Conservation (phyloP, 1,140 invertebrate species). For the Camponotus floridanus region DNA sequence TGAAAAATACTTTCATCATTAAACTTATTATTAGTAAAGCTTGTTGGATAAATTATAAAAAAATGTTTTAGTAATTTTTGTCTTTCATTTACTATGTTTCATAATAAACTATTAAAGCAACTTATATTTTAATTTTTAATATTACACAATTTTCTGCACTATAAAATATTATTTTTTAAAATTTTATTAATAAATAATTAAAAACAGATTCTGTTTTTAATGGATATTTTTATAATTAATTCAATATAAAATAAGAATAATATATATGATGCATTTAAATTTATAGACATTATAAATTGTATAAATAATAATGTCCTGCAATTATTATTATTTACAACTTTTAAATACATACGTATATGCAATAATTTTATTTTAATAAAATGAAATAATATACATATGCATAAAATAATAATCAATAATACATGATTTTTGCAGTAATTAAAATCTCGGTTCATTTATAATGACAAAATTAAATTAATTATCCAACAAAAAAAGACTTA, state of each 20-base stretch:
- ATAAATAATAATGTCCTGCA: neutral
- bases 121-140: neutral
- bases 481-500: neutral
- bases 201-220: neutral
- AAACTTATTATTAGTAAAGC: neutral
- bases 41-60: neutral
- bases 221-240: neutral
- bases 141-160: neutral
- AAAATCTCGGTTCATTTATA: neutral
- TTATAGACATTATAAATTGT: neutral
- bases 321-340: neutral
- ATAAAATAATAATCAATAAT: neutral
- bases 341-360: neutral
- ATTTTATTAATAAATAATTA: neutral
- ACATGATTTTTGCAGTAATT: constrained; percentile 1
- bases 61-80: neutral
- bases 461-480: constrained; percentile 8
- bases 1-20: neutral
- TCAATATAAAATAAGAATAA: neutral
- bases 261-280: too few relatives aligned
- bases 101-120: neutral
- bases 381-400: neutral
- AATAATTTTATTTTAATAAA: constrained; percentile 8
- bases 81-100: neutral
- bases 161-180: neutral